These are phyloP conservation scores for Synergus japonicus DNA, from an alignment of 2,888 invertebrate genomes.

Conservation along the genomic window DNA sequence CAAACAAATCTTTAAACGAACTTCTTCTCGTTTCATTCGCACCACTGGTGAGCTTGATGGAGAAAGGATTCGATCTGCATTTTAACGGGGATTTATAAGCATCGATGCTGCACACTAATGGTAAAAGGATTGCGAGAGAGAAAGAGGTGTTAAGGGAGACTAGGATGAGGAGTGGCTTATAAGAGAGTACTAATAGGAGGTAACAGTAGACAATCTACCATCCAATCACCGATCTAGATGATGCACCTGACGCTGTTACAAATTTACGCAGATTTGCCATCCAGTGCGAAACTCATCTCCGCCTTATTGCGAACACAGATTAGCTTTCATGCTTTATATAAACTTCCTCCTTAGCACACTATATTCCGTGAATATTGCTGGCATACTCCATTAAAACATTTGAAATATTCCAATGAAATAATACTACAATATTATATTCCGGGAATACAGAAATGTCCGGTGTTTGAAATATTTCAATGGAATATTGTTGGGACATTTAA, in stretches of 20 bases:
- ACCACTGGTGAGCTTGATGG: constrained; percentile 42
- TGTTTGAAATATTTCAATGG: too few species aligned
- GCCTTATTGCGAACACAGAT: constrained; percentile 42
- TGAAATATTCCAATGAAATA: too few species aligned
- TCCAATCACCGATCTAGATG: constrained; percentile 63
- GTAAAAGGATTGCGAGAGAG: constrained; percentile 3
- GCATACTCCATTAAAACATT: too few species aligned
- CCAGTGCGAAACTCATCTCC: constrained; percentile 39
- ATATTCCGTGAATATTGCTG: background rate
- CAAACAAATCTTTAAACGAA: constrained; percentile 50
- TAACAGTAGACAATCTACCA: constrained; percentile 58
- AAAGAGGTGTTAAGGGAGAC: constrained; percentile 32
- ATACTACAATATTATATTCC: too few species aligned
- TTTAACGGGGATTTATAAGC: constrained; percentile 63
- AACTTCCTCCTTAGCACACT: background rate
- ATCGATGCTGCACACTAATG: constrained; percentile 3
- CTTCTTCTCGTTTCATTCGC: constrained; percentile 49
- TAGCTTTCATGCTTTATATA: background rate
- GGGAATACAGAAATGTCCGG: too few species aligned
- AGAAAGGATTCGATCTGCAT: constrained; percentile 65
- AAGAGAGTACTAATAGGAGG: constrained; percentile 47
- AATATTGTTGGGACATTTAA: too few species aligned
- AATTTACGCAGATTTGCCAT: constrained; percentile 60
- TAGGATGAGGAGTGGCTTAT: constrained; percentile 8
- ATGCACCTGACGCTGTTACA: constrained; percentile 57